phyloP scores from a whole-genome alignment of 2,797 vertebrate genomes.

The Balearica regulorum region DNA sequence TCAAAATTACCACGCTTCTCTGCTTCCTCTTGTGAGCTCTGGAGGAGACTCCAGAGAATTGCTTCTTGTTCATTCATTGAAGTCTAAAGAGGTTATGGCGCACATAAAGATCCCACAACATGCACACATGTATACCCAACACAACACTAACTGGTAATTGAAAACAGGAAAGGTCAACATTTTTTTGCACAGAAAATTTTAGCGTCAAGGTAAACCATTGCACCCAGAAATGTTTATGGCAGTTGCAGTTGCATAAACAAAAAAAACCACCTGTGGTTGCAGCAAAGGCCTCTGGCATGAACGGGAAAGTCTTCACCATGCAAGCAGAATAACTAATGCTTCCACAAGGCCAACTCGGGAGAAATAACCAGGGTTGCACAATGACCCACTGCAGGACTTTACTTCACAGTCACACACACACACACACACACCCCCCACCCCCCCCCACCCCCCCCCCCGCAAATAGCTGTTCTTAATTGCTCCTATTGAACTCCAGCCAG shows the following conservation, averaged over 20 bases:
- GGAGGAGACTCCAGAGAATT: neutral
- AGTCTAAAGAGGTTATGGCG: neutral
- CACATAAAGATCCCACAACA: neutral
- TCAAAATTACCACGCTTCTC: neutral
- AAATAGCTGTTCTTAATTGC: neutral
- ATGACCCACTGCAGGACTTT: neutral
- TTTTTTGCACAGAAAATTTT: neutral
- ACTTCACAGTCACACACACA: neutral
- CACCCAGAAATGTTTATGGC: neutral
- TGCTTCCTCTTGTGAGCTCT: neutral
- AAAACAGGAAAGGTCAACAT: slow-evolving; percentile 9
- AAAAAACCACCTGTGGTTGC: neutral
- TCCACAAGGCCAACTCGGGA: neutral
- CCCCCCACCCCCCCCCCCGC: no score
- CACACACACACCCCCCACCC: no score
- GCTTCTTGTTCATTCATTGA: neutral
- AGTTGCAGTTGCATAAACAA: neutral
- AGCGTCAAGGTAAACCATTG: neutral
- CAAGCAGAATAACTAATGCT: neutral
- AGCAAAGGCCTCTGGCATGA: neutral
- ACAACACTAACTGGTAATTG: neutral
- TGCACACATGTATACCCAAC: neutral
- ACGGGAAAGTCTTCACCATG: neutral
- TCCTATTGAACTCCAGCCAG: neutral
- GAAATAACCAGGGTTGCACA: neutral